Conservation (phyloP, 1,140 invertebrate genomes). For the Aphelinus atriplicis region DNA sequence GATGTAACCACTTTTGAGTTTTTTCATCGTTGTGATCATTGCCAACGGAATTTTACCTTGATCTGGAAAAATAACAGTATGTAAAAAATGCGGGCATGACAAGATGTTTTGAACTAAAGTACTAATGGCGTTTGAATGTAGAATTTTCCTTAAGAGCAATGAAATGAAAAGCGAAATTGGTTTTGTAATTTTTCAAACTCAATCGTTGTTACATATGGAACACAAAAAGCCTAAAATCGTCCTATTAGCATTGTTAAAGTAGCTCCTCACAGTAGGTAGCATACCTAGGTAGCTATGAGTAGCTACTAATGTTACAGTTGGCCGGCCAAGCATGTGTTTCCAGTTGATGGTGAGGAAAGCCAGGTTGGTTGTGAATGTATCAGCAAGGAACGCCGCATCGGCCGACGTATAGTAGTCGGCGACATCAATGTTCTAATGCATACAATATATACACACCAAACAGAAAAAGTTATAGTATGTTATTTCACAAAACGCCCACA, state of each 20-base stretch:
- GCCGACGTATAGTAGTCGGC: conserved; percentile 93
- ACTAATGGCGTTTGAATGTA: conserved; percentile 26
- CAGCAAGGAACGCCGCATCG: conserved; percentile 87
- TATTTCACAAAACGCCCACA: not conserved
- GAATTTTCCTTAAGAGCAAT: conserved; percentile 3
- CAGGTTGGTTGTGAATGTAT: conserved; percentile 87
- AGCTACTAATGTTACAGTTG: conserved; percentile 85
- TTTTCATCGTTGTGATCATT: conserved; percentile 97
- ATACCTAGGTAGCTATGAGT: conserved; percentile 84
- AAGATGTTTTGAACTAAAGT: conserved; percentile 24
- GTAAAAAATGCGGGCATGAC: conserved; percentile 1
- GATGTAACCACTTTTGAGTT: conserved; percentile 98
- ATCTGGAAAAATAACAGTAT: conserved; percentile 72
- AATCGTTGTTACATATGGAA: too few relatives aligned
- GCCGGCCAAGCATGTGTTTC: conserved; percentile 90
- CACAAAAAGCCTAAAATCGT: too few relatives aligned
- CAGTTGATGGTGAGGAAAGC: conserved; percentile 94
- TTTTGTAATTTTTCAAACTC: not conserved
- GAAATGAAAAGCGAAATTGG: too few relatives aligned
- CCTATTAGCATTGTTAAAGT: not conserved
- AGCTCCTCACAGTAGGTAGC: conserved; percentile 40
- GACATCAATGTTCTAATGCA: conserved; percentile 88
- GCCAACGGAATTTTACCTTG: conserved; percentile 90
- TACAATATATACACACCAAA: conserved; percentile 62
- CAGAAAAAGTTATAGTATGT: conserved; percentile 40